These are phyloP conservation scores for Clunio marinus DNA, from an alignment of 2,888 invertebrate genomes.

Conservation along the genomic window DNA sequence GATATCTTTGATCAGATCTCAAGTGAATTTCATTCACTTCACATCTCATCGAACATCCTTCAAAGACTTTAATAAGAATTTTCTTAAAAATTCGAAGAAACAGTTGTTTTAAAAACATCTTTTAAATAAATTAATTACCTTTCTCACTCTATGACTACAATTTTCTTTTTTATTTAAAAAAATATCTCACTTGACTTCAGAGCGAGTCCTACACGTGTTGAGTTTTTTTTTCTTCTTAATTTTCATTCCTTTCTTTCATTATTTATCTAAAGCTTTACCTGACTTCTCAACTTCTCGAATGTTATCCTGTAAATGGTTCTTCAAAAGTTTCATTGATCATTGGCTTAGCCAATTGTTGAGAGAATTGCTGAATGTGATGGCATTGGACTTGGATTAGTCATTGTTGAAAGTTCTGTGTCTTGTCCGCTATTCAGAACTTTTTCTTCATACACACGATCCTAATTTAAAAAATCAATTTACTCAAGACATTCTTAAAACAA, in stretches of 20 bases:
- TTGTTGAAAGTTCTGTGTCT: constrained; percentile 48
- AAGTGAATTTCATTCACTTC: too few species aligned
- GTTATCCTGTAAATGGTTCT: constrained; percentile 4
- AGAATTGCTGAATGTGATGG: constrained; percentile 47
- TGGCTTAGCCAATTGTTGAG: constrained; percentile 40
- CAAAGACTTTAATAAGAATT: too few species aligned
- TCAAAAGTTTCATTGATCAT: constrained; percentile 55
- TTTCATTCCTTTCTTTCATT: too few species aligned
- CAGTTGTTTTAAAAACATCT: too few species aligned
- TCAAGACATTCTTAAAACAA: neutral
- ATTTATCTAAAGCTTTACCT: neutral
- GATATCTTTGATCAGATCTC: too few species aligned
- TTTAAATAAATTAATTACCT: neutral
- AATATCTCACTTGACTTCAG: neutral
- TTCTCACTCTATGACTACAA: neutral
- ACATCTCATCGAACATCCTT: too few species aligned
- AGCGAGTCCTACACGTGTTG: too few species aligned
- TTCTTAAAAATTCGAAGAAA: too few species aligned
- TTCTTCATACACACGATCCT: constrained; percentile 51
- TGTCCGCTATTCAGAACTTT: constrained; percentile 47
- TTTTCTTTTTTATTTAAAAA: neutral
- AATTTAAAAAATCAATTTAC: constrained; percentile 15
- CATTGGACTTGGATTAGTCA: constrained; percentile 50
- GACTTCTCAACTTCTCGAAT: neutral
- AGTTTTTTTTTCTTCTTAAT: neutral